phyloP scores from a whole-genome alignment of 1,140 invertebrate genomes.

The Aplysia californica region DNA sequence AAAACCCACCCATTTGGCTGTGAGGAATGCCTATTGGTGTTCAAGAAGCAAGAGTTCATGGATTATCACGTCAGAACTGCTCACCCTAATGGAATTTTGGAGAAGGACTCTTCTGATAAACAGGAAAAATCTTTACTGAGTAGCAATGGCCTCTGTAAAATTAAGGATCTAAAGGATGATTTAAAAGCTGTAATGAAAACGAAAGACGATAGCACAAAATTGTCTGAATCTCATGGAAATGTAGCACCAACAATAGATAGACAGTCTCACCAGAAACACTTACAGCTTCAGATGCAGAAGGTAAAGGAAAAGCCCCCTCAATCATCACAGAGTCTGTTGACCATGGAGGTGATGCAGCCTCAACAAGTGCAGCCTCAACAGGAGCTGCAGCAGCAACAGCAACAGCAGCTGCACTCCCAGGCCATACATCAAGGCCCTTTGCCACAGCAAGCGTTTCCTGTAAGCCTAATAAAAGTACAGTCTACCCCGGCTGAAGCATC shows the following conservation, averaged over 20 bases:
- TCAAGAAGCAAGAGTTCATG: constrained; percentile 36
- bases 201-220: not conserved
- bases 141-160: no score
- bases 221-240: constrained; percentile 18
- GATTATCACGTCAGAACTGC: constrained; percentile 19
- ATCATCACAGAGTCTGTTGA: constrained; percentile 14
- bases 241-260: constrained; percentile 15
- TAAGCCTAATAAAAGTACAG: not conserved
- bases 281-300: constrained; percentile 10
- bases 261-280: constrained; percentile 15
- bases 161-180: not conserved
- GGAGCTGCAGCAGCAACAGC: constrained; percentile 36
- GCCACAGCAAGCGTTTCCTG: not conserved
- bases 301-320: constrained; percentile 21
- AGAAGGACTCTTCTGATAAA: no score
- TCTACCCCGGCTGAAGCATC: not conserved
- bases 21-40: not conserved
- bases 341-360: constrained; percentile 28
- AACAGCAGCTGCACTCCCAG: constrained; percentile 5
- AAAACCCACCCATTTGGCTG: constrained; percentile 10
- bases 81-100: constrained; percentile 10
- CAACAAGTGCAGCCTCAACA: constrained; percentile 15
- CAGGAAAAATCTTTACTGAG: no score
- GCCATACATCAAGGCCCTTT: not conserved
- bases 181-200: not conserved